phyloP scores from a whole-genome alignment of 2,888 invertebrate genomes.

The Oconnorella tubifera region DNA sequence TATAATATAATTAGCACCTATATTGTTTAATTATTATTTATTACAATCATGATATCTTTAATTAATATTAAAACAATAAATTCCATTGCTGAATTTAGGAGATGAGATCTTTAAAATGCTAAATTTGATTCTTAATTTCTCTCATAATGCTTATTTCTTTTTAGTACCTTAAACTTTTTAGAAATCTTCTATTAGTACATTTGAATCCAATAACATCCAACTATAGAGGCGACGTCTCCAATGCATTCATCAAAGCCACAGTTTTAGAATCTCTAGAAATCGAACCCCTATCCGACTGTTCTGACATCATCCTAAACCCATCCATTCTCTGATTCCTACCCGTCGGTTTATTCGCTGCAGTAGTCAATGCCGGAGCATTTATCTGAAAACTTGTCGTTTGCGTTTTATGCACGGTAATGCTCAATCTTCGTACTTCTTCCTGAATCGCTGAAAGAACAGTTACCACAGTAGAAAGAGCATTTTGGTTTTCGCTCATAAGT shows the following conservation, averaged over 20 bases:
- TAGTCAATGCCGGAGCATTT: conserved; percentile 11
- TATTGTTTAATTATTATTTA: no score
- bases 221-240: conserved; percentile 4
- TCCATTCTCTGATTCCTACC: not conserved
- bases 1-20: no score
- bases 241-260: not conserved
- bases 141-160: no score
- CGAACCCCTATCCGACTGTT: not conserved
- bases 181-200: no score
- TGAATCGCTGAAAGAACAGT: conserved; percentile 54
- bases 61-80: no score
- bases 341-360: not conserved
- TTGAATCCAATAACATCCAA: no score
- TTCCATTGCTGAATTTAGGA: no score
- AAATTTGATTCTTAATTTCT: no score
- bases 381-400: conserved; percentile 27
- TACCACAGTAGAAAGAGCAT: conserved; percentile 54
- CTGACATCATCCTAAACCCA: not conserved
- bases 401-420: conserved; percentile 28
- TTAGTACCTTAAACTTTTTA: no score
- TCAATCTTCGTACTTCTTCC: conserved; percentile 28
- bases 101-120: no score
- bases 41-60: no score
- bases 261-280: not conserved
- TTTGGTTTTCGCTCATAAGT: conserved; percentile 55